phyloP scores from a whole-genome alignment of 2,888 invertebrate species.

The Cheilosia pagana region DNA sequence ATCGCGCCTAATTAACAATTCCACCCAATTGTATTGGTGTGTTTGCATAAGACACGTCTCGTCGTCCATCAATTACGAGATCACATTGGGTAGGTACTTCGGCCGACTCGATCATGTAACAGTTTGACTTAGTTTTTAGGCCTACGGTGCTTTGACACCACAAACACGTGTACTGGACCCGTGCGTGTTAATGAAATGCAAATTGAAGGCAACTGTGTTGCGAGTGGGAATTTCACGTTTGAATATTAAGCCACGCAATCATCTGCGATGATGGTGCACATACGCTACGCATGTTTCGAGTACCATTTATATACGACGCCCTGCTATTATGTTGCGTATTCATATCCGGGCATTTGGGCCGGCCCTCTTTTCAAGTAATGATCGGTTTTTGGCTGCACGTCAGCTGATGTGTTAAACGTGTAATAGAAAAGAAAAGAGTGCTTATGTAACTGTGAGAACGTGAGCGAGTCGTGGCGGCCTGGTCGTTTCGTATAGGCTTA shows the following conservation, averaged over 20 bases:
- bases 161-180: conserved; percentile 49
- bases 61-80: conserved; percentile 39
- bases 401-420: background rate
- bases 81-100: conserved; percentile 32
- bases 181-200: conserved; percentile 67
- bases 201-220: conserved; percentile 44
- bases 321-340: conserved; percentile 49
- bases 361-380: conserved; percentile 8
- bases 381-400: background rate
- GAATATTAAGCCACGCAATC: conserved; percentile 43
- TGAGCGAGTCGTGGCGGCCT: background rate
- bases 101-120: conserved; percentile 55
- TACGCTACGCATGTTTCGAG: conserved; percentile 13
- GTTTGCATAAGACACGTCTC: conserved; percentile 54
- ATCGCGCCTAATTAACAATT: conserved; percentile 45
- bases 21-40: conserved; percentile 16
- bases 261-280: conserved; percentile 3
- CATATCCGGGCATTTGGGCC: conserved; percentile 30
- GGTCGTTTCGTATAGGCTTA: background rate
- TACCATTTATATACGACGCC: conserved; percentile 27
- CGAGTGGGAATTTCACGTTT: conserved; percentile 41
- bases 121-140: conserved; percentile 38
- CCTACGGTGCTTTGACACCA: conserved; percentile 59
- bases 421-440: background rate
- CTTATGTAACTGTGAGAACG: background rate